Base-by-base conservation (phyloP, 1,140 invertebrate species). In the Brachionus koreanus region DNA sequence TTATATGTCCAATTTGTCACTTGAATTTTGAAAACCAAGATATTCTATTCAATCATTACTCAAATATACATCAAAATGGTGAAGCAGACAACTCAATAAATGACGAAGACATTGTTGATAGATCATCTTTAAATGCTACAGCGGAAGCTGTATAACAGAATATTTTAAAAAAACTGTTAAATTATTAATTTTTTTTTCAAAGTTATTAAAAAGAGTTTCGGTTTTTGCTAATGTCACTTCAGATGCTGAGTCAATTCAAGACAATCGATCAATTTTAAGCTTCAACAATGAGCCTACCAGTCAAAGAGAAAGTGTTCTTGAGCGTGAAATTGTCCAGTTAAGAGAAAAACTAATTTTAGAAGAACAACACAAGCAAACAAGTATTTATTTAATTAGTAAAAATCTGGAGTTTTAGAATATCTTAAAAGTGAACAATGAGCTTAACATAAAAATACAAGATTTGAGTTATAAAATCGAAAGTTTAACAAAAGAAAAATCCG, bases 1-100 rank as follows among this genome's bases (percentile, higher is more conserved):
- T 82, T 82, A 35, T 82, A 13, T 82, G 79, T 82, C 79, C 79
- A 43, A n/a, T 82, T 33, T 82, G 79, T 37, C 39, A 67, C 46
- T 29, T 35, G 19, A 16, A 33, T 42, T 82, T 67, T 23, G 25
- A 49, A 16, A 49, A 82, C 35, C 29, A 61, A 16, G 57, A 63
- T 82, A 16, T 35, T 29, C 33, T 82, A 33, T 39, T 37, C 4
- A 39, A 65, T 37, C 79, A 82, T 43, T 82, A 23, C 67, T 35
- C 39, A 13, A 46, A 65, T 46, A 65, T 57, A 19, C 79, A 82
- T 67, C 35, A 63, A 23, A 37, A 82, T 35, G 16, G 29, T 35
- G 49, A 39, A n/a, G 29, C 13, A n/a, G 52, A 77, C 7, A 77
- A 61, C 12, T 77, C 33, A 37, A 25, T 37, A 10, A 46, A 46